A percentile compares a stretch with the other conserved stretches of the same genome.
These are phyloP conservation scores for Gandaritis pyraliata DNA, from an alignment of 2,888 invertebrate genomes.

Conservation along the genomic window DNA sequence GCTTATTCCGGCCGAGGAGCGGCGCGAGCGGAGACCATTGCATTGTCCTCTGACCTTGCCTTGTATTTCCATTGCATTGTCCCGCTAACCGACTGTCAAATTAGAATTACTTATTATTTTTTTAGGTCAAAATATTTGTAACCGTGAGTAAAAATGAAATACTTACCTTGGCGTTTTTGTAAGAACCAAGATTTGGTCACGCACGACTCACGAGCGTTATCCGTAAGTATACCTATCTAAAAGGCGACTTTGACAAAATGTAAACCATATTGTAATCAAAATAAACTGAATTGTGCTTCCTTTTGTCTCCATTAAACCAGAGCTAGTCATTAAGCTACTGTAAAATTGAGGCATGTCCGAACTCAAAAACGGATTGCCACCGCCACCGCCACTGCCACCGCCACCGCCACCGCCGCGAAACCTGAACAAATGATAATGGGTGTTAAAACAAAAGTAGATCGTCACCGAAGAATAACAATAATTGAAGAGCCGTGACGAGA, in stretches of 20 bases:
- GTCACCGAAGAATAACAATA: not conserved
- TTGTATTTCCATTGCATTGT: too few relatives aligned
- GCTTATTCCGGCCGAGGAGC: not conserved
- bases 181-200: too few relatives aligned
- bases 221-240: too few relatives aligned
- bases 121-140: not conserved
- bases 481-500: not conserved
- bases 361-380: not conserved
- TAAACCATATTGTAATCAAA: too few relatives aligned
- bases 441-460: not conserved
- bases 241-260: too few relatives aligned
- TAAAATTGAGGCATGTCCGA: not conserved
- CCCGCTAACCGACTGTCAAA: conserved; percentile 1
- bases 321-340: too few relatives aligned
- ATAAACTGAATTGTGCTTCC: too few relatives aligned
- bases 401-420: too few relatives aligned
- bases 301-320: too few relatives aligned
- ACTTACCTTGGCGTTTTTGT: too few relatives aligned
- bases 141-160: not conserved
- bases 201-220: too few relatives aligned
- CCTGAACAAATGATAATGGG: not conserved
- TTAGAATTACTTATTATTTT: not conserved
- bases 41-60: conserved; percentile 7
- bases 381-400: too few relatives aligned
- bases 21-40: not conserved